These are phyloP conservation scores for Anadara kagoshimensis DNA, from an alignment of 1,140 invertebrate genomes.

Conservation along the genomic window DNA sequence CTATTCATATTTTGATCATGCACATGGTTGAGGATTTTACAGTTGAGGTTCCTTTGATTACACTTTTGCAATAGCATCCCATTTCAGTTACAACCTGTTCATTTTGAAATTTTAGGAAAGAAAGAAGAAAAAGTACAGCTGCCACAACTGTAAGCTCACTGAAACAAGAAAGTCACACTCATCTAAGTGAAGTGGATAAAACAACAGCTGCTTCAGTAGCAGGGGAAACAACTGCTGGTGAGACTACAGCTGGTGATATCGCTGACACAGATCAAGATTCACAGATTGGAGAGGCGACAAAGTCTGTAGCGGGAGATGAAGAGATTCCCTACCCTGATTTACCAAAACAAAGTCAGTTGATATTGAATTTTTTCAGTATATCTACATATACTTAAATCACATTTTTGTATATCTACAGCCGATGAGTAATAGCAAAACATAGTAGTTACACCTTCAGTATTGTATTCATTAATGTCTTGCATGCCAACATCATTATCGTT, in stretches of 20 bases:
- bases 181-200: conserved; percentile 12
- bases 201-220: conserved; percentile 19
- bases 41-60: too few relatives aligned
- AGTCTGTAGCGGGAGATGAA: conserved; percentile 41
- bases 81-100: too few relatives aligned
- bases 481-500: too few relatives aligned
- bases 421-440: too few relatives aligned
- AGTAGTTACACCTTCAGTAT: too few relatives aligned
- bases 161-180: conserved; percentile 47
- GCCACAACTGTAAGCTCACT: conserved; percentile 46
- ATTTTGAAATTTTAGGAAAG: conserved; percentile 20
- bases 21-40: too few relatives aligned
- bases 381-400: too few relatives aligned
- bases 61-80: too few relatives aligned
- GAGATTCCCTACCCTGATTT: conserved; percentile 42
- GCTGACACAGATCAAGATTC: conserved; percentile 27
- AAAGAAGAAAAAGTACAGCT: conserved; percentile 55
- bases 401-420: too few relatives aligned
- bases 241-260: conserved; percentile 20
- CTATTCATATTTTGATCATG: too few relatives aligned
- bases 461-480: too few relatives aligned
- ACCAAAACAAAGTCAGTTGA: conserved; percentile 38
- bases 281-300: conserved; percentile 25
- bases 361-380: too few relatives aligned
- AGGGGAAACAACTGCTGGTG: conserved; percentile 20